Conservation (phyloP, 2,888 invertebrate species). For the Archips xylosteana region DNA sequence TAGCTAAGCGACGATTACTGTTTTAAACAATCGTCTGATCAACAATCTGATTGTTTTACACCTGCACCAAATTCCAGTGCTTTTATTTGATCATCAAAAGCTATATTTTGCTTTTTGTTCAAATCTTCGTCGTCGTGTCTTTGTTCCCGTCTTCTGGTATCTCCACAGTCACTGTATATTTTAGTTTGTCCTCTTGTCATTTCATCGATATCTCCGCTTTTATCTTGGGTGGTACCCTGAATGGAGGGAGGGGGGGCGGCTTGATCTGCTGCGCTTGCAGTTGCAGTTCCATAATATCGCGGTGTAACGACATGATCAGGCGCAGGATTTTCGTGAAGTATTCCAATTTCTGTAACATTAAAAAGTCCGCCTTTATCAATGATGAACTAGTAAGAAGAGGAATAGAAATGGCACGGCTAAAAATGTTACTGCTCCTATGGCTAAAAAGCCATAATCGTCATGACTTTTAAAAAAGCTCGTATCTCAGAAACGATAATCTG, state of each 20-base stretch:
- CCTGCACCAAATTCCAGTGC: too few species aligned
- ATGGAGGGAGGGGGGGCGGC: slow-evolving; percentile 51
- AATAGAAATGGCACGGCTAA: too few species aligned
- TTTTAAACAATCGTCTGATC: too few species aligned
- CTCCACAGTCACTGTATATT: slow-evolving; percentile 58
- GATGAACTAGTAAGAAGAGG: not conserved
- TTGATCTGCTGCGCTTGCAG: slow-evolving; percentile 58
- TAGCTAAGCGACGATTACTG: too few species aligned
- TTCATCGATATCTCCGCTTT: slow-evolving; percentile 76
- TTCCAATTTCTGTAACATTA: slow-evolving; percentile 72
- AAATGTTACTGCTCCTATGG: too few species aligned
- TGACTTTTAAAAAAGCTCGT: too few species aligned
- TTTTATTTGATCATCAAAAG: not conserved
- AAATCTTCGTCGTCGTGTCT: slow-evolving; percentile 41
- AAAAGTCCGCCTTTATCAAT: slow-evolving; percentile 5
- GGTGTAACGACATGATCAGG: slow-evolving; percentile 77
- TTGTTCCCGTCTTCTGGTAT: slow-evolving; percentile 48
- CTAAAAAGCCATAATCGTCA: too few species aligned
- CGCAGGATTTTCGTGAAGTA: slow-evolving; percentile 79
- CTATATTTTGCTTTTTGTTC: not conserved
- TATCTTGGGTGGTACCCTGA: slow-evolving; percentile 66
- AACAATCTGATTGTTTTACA: too few species aligned
- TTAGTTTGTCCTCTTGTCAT: slow-evolving; percentile 62
- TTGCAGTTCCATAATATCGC: slow-evolving; percentile 76
- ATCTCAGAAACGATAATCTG: too few species aligned